Percentiles rank a stretch among this genome's conserved stretches.
phyloP scores from a whole-genome alignment of 1,140 invertebrate genomes.

The Lepeophtheirus salmonis region DNA sequence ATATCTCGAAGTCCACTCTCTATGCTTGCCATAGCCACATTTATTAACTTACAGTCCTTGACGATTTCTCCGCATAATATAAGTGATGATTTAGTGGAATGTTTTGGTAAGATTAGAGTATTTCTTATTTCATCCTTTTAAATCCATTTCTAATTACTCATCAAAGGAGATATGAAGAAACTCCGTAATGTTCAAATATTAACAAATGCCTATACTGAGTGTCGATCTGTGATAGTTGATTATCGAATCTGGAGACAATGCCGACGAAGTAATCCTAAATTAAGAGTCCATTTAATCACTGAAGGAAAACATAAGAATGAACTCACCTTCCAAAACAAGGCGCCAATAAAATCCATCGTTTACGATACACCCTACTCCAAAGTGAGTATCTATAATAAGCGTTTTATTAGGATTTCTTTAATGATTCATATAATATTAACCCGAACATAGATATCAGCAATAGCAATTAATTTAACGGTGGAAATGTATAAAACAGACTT shows the following conservation, averaged over 20 bases:
- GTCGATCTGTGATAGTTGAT: conserved; percentile 28
- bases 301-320: conserved; percentile 26
- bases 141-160: background rate
- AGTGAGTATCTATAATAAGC: too few relatives aligned
- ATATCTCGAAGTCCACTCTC: conserved; percentile 9
- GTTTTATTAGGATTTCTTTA: too few relatives aligned
- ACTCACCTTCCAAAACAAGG: conserved; percentile 36
- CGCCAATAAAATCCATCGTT: conserved; percentile 44
- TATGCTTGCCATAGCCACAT: conserved; percentile 36
- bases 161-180: conserved; percentile 27
- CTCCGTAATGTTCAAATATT: conserved; percentile 51
- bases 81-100: conserved; percentile 47
- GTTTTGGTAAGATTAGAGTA: conserved; percentile 36
- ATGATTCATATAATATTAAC: too few relatives aligned
- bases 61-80: conserved; percentile 61
- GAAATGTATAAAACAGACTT: conserved; percentile 39
- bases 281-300: conserved; percentile 29
- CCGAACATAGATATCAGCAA: conserved; percentile 17
- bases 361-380: conserved; percentile 41
- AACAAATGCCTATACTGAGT: conserved; percentile 44
- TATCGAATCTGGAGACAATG: conserved; percentile 27
- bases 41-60: conserved; percentile 48
- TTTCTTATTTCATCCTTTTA: background rate
- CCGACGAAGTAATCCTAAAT: conserved; percentile 24
- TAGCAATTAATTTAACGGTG: conserved; percentile 32